A percentile compares a stretch with the other conserved stretches of the same genome.
Conservation (phyloP, 2,113 vertebrate genomes). For the Apaloderma vittatum region DNA sequence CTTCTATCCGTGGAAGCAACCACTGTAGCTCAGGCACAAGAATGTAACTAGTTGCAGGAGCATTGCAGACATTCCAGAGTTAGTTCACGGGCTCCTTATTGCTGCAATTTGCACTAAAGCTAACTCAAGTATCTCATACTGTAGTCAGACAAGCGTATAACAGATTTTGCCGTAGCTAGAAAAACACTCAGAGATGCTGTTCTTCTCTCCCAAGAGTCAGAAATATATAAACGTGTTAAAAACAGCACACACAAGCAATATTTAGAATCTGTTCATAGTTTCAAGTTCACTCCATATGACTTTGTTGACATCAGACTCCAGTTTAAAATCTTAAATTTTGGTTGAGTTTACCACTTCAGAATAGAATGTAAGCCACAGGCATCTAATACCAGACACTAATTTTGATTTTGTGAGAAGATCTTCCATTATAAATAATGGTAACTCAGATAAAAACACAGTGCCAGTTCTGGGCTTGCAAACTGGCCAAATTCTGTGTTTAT, state of each 20-base stretch:
- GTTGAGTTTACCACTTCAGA: not conserved
- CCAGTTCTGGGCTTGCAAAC: not conserved
- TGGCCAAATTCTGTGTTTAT: not conserved
- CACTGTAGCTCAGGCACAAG: not conserved
- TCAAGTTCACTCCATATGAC: not conserved
- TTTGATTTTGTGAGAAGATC: not conserved
- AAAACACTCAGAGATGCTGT: not conserved
- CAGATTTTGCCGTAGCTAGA: not conserved
- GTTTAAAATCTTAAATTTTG: not conserved
- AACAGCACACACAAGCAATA: not conserved
- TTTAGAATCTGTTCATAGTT: not conserved
- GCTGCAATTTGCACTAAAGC: not conserved
- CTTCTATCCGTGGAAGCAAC: not conserved
- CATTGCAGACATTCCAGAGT: not conserved
- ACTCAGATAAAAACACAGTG: not conserved
- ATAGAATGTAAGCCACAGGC: not conserved
- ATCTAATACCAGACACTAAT: not conserved
- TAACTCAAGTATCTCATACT: not conserved
- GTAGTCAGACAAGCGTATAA: not conserved
- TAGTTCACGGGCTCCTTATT: not conserved
- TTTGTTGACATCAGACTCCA: not conserved
- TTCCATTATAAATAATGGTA: not conserved
- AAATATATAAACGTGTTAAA: not conserved
- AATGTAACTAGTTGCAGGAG: not conserved
- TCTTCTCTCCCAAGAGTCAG: not conserved